Evolutionary conservation across 2,888 invertebrate genomes (phyloP).

Genomic region (Aspidiotus rigidus): DNA sequence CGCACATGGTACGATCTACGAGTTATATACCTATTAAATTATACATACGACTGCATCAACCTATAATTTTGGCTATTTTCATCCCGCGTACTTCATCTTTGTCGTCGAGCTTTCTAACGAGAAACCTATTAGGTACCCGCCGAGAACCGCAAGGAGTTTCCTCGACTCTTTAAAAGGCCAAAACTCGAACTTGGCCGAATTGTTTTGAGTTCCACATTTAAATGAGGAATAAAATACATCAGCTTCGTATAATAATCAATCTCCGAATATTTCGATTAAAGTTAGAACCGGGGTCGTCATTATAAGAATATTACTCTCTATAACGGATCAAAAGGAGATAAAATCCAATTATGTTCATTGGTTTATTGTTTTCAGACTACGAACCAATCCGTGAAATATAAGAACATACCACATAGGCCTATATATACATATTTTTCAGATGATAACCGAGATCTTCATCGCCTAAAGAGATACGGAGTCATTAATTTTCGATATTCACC

Average conservation of each 20-base stretch:
- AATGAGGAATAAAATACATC: background rate
- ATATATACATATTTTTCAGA: conserved; percentile 7
- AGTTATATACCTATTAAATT: background rate
- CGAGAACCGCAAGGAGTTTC: conserved; percentile 12
- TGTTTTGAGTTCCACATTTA: background rate
- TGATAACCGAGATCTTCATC: conserved; percentile 20
- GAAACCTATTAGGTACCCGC: conserved; percentile 14
- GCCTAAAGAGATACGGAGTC: conserved; percentile 23
- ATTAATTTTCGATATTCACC: conserved; percentile 26
- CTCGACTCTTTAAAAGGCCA: conserved; percentile 19
- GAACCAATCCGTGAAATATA: conserved; percentile 23
- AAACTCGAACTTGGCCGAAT: conserved; percentile 30
- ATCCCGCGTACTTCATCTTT: conserved; percentile 5
- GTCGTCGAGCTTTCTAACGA: conserved; percentile 5
- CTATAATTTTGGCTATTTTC: conserved; percentile 3
- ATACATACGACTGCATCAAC: background rate
- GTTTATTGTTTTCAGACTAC: conserved; percentile 21
- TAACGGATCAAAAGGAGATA: conserved; percentile 20
- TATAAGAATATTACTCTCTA: background rate
- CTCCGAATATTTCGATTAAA: background rate
- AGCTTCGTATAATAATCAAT: background rate
- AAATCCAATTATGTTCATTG: conserved; percentile 29
- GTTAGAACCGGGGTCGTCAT: background rate
- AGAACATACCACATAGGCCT: conserved; percentile 7
- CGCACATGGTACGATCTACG: background rate